These are phyloP conservation scores for Peromyscus leucopus DNA, from an alignment of 2,113 vertebrate genomes.

Conservation along the genomic window DNA sequence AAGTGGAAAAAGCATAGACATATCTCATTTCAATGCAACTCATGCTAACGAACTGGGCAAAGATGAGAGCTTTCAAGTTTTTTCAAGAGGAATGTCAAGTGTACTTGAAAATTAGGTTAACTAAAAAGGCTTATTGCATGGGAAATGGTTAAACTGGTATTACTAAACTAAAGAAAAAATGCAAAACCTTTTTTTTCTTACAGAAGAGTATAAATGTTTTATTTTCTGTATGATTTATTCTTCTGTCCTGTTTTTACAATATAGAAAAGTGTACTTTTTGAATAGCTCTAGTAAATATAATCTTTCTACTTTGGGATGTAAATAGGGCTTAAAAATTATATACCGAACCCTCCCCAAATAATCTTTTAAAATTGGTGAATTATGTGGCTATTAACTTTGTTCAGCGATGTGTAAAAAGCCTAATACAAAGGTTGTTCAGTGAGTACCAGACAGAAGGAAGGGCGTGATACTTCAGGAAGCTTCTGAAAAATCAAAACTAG, in stretches of 20 bases:
- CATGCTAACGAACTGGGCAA: constrained; percentile 42
- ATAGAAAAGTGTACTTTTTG: constrained; percentile 93
- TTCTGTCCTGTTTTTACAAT: constrained; percentile 90
- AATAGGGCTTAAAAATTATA: constrained; percentile 91
- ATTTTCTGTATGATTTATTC: constrained; percentile 92
- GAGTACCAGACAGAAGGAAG: constrained; percentile 78
- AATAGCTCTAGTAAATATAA: constrained; percentile 94
- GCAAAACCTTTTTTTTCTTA: constrained; percentile 79
- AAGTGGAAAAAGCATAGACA: not conserved
- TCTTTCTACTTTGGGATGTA: constrained; percentile 90
- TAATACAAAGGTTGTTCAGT: constrained; percentile 85
- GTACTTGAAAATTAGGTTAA: constrained; percentile 56
- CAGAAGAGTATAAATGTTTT: constrained; percentile 94
- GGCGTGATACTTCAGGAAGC: constrained; percentile 85
- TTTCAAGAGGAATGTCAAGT: constrained; percentile 67
- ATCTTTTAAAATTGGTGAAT: constrained; percentile 84
- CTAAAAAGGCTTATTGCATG: constrained; percentile 67
- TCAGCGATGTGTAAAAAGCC: constrained; percentile 87
- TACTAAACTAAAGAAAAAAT: constrained; percentile 68
- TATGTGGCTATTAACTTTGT: constrained; percentile 83
- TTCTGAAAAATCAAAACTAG: constrained; percentile 86
- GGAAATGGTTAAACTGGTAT: constrained; percentile 59
- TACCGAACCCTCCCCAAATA: constrained; percentile 83
- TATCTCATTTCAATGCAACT: constrained; percentile 51
- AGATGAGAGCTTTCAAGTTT: constrained; percentile 28